Evolutionary conservation across 2,113 vertebrate species (phyloP).

Genomic region (Pomatorhinus ruficollis): DNA sequence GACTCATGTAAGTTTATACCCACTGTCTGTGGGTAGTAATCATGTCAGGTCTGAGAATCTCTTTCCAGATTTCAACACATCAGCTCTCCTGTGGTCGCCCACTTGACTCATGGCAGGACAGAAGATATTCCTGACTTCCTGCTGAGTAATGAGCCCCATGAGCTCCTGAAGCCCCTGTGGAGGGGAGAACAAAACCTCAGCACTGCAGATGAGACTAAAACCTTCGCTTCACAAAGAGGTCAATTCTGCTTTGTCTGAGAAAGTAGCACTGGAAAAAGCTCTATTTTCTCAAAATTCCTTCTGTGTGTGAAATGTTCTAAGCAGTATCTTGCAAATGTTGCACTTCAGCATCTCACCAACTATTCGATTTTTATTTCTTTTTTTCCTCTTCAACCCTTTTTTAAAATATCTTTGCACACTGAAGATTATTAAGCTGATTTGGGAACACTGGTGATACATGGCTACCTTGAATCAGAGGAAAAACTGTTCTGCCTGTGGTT

Average conservation of each 20-base stretch:
- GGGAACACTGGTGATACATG: background rate
- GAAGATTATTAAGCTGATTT: background rate
- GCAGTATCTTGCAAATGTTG: background rate
- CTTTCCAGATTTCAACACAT: background rate
- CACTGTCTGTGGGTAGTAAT: background rate
- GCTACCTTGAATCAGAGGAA: background rate
- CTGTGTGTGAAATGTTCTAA: background rate
- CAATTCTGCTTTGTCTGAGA: background rate
- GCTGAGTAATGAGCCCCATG: background rate
- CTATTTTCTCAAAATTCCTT: background rate
- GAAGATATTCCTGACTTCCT: background rate
- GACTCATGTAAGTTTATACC: background rate
- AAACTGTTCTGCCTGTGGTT: background rate
- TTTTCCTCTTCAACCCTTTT: background rate
- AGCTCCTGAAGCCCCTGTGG: fast-evolving
- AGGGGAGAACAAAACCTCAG: background rate
- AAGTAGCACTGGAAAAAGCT: background rate
- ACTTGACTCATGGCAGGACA: background rate
- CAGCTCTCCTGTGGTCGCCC: background rate
- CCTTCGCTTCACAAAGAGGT: fast-evolving
- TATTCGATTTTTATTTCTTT: background rate
- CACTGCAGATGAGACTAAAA: background rate
- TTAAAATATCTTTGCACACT: background rate
- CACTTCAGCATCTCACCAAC: background rate
- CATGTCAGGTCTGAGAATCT: background rate